These are phyloP conservation scores for Podabrus alpinus DNA, from an alignment of 2,888 invertebrate species.

Conservation along the genomic window DNA sequence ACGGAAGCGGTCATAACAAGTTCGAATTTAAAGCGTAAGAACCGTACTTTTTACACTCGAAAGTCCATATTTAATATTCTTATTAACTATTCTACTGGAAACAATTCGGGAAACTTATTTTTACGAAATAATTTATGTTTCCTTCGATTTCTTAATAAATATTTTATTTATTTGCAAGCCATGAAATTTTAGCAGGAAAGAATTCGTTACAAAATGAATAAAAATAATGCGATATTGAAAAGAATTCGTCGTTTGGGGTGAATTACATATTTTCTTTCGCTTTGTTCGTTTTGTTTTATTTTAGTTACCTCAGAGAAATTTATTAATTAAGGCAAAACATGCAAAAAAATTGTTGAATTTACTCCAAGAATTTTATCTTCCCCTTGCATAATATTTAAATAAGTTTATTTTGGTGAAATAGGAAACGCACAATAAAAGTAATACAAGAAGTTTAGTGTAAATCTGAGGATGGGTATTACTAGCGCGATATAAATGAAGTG, in stretches of 20 bases:
- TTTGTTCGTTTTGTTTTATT: not conserved
- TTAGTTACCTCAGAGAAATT: not conserved
- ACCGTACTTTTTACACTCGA: not conserved
- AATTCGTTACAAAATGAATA: not conserved
- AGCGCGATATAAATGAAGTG: constrained; percentile 33
- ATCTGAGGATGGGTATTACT: constrained; percentile 33
- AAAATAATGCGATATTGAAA: not conserved
- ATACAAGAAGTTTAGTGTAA: constrained; percentile 31
- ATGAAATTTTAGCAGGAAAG: not conserved
- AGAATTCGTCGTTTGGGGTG: not conserved
- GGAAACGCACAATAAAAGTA: constrained; percentile 25
- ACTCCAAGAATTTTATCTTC: not conserved
- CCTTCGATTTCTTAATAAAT: not conserved
- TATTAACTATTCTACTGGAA: not conserved
- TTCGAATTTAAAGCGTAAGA: not conserved
- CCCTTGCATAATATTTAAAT: not conserved
- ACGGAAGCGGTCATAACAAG: not conserved
- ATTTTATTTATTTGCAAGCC: not conserved
- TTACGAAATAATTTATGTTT: not conserved
- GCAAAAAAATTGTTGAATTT: not conserved
- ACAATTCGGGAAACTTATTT: not conserved
- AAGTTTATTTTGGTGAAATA: not conserved
- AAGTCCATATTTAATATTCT: not conserved
- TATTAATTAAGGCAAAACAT: not conserved
- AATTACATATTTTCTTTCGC: not conserved